These are phyloP conservation scores for Liasis olivaceus DNA, from an alignment of 2,797 vertebrate species.

Conservation along the genomic window DNA sequence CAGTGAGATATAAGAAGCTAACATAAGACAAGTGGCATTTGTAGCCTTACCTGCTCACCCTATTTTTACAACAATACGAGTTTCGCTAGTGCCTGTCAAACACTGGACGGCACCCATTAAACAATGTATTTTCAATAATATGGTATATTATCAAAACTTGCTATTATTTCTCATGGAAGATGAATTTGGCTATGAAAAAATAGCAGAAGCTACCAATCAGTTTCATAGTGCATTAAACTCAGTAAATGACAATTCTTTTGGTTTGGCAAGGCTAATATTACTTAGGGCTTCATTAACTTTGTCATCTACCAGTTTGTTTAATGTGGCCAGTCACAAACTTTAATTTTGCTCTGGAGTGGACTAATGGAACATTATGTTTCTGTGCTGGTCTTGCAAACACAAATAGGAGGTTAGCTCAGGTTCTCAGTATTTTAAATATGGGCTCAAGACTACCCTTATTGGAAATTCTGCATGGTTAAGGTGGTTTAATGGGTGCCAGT, in stretches of 20 bases:
- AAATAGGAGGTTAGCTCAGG: neutral
- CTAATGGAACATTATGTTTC: neutral
- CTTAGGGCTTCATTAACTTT: neutral
- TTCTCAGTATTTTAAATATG: neutral
- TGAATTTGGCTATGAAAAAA: neutral
- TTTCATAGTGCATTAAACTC: neutral
- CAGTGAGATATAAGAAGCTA: neutral
- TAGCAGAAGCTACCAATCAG: neutral
- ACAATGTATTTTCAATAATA: neutral
- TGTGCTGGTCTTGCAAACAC: neutral
- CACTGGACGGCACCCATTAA: neutral
- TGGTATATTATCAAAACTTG: neutral
- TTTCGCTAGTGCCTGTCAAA: neutral
- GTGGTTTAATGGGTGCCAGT: neutral
- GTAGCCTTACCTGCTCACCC: neutral
- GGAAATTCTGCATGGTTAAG: neutral
- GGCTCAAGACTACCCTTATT: neutral
- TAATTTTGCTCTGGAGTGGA: neutral
- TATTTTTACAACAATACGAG: neutral
- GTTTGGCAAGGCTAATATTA: neutral
- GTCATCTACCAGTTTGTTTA: neutral
- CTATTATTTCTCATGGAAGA: neutral
- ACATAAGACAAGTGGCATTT: neutral
- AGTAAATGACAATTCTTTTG: neutral
- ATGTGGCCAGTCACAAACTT: neutral